Percentiles rank a stretch among this genome's conserved stretches.
Evolutionary conservation across 2,888 invertebrate species (phyloP).

Genomic region (Microchrysa polita): DNA sequence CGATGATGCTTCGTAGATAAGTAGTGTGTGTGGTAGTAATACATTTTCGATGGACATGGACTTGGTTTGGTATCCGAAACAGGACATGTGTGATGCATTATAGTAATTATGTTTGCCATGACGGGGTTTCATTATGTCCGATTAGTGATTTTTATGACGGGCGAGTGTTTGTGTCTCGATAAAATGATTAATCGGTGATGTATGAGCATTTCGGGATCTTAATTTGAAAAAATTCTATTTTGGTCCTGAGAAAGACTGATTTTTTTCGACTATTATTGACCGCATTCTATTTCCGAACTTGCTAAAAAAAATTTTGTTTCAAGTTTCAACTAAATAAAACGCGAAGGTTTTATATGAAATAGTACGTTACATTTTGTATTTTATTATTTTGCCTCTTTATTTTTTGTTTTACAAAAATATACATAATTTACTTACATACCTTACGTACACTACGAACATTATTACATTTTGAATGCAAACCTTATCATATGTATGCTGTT

Average conservation of each 20-base stretch:
- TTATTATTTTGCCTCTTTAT: conserved; percentile 32
- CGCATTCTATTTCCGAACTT: no score
- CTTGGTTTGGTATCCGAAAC: background rate
- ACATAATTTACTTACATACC: conserved; percentile 43
- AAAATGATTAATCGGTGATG: no score
- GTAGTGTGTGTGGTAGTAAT: background rate
- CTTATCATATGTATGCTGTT: conserved; percentile 27
- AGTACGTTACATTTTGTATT: conserved; percentile 13
- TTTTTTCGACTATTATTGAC: no score
- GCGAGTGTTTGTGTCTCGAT: no score
- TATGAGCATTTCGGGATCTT: no score
- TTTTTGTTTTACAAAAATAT: conserved; percentile 44
- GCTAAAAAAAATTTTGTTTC: no score
- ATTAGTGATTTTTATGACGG: no score
- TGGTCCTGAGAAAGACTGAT: no score
- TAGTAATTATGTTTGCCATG: background rate
- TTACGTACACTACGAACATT: background rate
- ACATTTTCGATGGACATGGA: background rate
- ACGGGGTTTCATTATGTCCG: no score
- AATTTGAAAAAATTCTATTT: no score
- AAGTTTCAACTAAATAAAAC: background rate
- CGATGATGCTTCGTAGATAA: background rate
- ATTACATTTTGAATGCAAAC: conserved; percentile 30
- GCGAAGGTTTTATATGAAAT: background rate
- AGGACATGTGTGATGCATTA: conserved; percentile 1